phyloP scores from a whole-genome alignment of 2,888 invertebrate genomes.

The Pegoplata infirma region DNA sequence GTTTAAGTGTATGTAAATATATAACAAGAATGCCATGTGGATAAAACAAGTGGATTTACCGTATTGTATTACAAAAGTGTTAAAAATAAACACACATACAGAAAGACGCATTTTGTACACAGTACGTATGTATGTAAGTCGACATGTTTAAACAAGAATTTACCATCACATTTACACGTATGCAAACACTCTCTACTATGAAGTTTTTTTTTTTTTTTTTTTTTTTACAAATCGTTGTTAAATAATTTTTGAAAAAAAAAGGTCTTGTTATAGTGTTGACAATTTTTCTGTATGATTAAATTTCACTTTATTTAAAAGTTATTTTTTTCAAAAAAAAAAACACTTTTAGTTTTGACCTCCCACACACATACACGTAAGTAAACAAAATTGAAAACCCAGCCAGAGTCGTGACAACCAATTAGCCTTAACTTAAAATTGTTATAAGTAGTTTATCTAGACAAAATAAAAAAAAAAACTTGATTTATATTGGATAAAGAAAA shows the following conservation, averaged over 20 bases:
- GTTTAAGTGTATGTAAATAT: not conserved
- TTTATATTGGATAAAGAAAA: too few species aligned
- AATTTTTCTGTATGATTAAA: constrained; percentile 1
- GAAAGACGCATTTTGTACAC: not conserved
- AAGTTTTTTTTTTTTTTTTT: too few species aligned
- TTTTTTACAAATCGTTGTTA: too few species aligned
- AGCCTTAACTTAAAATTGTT: too few species aligned
- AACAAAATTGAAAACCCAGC: too few species aligned
- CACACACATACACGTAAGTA: not conserved
- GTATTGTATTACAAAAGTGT: constrained; percentile 26
- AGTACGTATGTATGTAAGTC: too few species aligned
- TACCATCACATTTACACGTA: too few species aligned
- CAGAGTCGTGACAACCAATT: constrained; percentile 9
- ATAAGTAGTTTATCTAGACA: too few species aligned
- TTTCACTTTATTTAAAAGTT: constrained; percentile 12
- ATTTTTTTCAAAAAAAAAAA: not conserved
- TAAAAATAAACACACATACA: constrained; percentile 9
- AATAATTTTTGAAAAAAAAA: not conserved
- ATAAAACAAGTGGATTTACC: constrained; percentile 22
- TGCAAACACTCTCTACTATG: too few species aligned
- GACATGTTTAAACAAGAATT: too few species aligned
- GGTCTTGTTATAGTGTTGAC: not conserved
- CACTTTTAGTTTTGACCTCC: constrained; percentile 24
- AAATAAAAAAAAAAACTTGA: too few species aligned
- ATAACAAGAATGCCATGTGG: constrained; percentile 16